These are phyloP conservation scores for Trichogramma evanescens DNA, from an alignment of 2,888 invertebrate genomes.

Conservation along the genomic window DNA sequence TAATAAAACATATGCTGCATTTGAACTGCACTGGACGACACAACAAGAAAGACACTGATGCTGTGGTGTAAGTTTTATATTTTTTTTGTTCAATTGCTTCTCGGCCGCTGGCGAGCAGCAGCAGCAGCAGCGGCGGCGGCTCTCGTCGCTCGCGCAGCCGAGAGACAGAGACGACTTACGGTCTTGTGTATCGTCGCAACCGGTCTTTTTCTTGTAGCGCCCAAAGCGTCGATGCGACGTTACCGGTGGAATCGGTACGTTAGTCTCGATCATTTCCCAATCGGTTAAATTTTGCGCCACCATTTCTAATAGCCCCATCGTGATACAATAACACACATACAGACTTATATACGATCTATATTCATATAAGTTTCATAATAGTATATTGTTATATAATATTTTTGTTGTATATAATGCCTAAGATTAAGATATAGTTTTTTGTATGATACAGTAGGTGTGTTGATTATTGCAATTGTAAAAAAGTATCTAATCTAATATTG, in stretches of 20 bases:
- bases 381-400: no score
- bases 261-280: conserved; percentile 34
- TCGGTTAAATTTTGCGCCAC: conserved; percentile 42
- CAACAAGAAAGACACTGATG: no score
- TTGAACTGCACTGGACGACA: no score
- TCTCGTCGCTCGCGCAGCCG: not conserved
- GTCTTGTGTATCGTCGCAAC: conserved; percentile 46
- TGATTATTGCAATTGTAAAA: no score
- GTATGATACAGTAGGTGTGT: no score
- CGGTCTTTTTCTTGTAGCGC: conserved; percentile 48
- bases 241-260: conserved; percentile 29
- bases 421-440: no score
- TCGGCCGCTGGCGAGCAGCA: not conserved
- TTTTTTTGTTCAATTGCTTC: not conserved
- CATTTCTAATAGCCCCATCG: conserved; percentile 27
- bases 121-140: not conserved
- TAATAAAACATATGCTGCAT: no score
- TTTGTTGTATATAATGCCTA: no score
- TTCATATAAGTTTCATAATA: no score
- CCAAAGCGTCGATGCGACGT: conserved; percentile 38
- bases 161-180: conserved; percentile 35
- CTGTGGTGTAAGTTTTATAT: not conserved
- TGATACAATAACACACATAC: no score
- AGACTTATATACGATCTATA: no score
- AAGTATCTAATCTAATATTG: no score